phyloP scores from a whole-genome alignment of 1,140 invertebrate genomes.

The Leptinotarsa defecta region DNA sequence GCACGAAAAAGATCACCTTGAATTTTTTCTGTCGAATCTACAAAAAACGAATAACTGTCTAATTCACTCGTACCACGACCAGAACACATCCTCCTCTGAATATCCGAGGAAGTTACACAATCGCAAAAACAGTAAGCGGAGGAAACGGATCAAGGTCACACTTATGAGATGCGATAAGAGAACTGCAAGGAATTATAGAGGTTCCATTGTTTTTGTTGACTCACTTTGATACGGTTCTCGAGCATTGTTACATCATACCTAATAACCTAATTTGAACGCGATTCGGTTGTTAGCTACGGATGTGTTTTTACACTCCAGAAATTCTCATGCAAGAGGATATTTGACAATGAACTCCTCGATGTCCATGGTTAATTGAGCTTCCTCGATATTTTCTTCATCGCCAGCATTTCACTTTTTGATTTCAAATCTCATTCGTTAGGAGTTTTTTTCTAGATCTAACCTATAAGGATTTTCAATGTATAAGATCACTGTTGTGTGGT shows the following conservation, averaged over 20 bases:
- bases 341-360: background rate
- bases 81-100: background rate
- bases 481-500: too few relatives aligned
- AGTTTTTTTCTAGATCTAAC: too few relatives aligned
- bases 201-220: conserved; percentile 18
- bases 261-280: conserved; percentile 9
- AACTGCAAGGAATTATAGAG: conserved; percentile 14
- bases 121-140: conserved; percentile 11
- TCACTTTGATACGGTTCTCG: conserved; percentile 18
- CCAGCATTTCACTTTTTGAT: too few relatives aligned
- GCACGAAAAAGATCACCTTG: too few relatives aligned
- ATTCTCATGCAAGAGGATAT: background rate
- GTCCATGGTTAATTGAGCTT: too few relatives aligned
- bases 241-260: conserved; percentile 17
- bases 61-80: too few relatives aligned
- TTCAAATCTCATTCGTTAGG: too few relatives aligned
- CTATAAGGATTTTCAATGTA: too few relatives aligned
- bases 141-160: conserved; percentile 20
- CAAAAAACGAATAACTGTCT: too few relatives aligned
- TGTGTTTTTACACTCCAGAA: conserved; percentile 4
- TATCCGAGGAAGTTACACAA: background rate
- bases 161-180: conserved; percentile 19
- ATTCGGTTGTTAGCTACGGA: background rate
- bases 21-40: too few relatives aligned
- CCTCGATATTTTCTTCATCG: too few relatives aligned